Evolutionary conservation across 1,140 invertebrate genomes (phyloP), one percentile per base, ranked within the genome.

Genomic region (Pseudoatta argentina): DNA sequence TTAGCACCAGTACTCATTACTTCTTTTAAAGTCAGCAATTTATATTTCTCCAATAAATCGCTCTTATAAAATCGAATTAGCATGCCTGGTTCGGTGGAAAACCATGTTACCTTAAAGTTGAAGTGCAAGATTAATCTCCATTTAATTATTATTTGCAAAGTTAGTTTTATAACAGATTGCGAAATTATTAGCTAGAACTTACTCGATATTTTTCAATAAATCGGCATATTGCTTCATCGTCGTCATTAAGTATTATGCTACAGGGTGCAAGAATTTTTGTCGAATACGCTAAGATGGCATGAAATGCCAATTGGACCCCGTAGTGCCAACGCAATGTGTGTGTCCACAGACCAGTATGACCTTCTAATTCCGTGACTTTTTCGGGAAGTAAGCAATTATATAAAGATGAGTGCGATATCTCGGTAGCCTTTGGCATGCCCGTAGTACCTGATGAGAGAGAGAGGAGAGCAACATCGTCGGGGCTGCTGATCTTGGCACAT

Each of bases 1-100:
- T 86, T 55, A 10, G 86, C 73, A 7, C 92, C 91, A 21, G 86
- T 86, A 14, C 87, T 67, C 27, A 66, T 24, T 51, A 92, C 57
- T 0, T 51, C 10, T 55, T 85, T 88, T 30, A 92, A 44, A 0
- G 83, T 86, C 4, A 71, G 48, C 10, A 86, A n/a, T 27, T 85
- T 69, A 53, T 88, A 86, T 21, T 87, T 86, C 0, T 83, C 10
- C 8, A 88, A 48, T 12, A 82, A n/a, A 0, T 69, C 64, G 0
- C 59, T 79, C 30, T 89, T 92, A 21, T 78, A 63, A 0, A 91
- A 82, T n/a, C 63, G 53, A 48, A 82, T 88, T 21, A 88, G 16
- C n/a, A 75, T 69, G 24, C 77, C 86, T 0, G 87, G 69, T 2
- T 86, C 88, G 12, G 83, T 71, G n/a, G 83, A 34, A 12, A 90